Conservation (phyloP, 2,888 invertebrate genomes). For the Folsomia candida region DNA sequence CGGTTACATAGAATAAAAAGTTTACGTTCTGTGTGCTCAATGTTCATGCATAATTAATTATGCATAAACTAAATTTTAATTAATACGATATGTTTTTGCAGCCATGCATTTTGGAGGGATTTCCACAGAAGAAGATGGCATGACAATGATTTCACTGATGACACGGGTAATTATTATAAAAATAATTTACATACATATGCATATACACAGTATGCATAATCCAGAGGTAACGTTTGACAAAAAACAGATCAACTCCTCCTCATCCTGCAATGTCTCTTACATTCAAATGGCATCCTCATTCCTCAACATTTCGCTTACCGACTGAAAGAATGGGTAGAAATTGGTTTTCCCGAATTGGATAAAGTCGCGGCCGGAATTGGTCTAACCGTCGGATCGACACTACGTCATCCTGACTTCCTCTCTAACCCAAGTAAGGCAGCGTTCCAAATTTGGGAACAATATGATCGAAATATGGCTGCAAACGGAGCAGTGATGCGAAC, state of each 20-base stretch:
- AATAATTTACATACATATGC: background rate
- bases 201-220: background rate
- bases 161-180: slow-evolving; percentile 27
- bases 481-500: slow-evolving; percentile 46
- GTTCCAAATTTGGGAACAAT: slow-evolving; percentile 33
- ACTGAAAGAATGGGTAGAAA: slow-evolving; percentile 33
- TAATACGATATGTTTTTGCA: too few species aligned
- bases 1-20: too few species aligned
- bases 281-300: slow-evolving; percentile 25
- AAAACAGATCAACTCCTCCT: slow-evolving; percentile 34
- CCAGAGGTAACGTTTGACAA: background rate
- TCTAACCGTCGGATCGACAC: slow-evolving; percentile 36
- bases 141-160: slow-evolving; percentile 41
- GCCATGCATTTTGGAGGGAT: slow-evolving; percentile 35
- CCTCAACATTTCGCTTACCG: slow-evolving; percentile 34
- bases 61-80: background rate
- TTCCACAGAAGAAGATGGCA: slow-evolving; percentile 23
- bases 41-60: too few species aligned
- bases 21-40: too few species aligned
- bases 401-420: slow-evolving; percentile 26
- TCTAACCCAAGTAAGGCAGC: slow-evolving; percentile 31
- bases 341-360: slow-evolving; percentile 37
- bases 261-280: slow-evolving; percentile 32
- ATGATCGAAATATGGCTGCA: slow-evolving; percentile 32
- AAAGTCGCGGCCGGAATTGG: slow-evolving; percentile 38